Conservation (phyloP, 2,888 invertebrate species). For the Halictus quadricinctus region DNA sequence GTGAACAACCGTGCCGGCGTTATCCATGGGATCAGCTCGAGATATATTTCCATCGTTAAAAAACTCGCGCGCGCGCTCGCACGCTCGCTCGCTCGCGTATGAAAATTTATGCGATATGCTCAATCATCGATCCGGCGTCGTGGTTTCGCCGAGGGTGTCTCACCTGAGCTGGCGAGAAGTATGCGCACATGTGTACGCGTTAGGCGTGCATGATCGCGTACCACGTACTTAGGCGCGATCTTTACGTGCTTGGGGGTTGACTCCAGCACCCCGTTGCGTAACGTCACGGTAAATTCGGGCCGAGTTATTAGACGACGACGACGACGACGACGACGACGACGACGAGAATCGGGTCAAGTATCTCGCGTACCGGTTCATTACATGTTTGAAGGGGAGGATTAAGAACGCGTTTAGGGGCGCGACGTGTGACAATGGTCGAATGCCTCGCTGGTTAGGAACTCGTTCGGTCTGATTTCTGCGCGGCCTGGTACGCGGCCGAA, state of each 20-base stretch:
- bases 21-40: conserved; percentile 30
- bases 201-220: conserved; percentile 12
- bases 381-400: conserved; percentile 52
- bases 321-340: not conserved
- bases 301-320: conserved; percentile 57
- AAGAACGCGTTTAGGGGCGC: conserved; percentile 50
- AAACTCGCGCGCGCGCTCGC: conserved; percentile 13
- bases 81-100: conserved; percentile 15
- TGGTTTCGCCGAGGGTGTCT: conserved; percentile 22
- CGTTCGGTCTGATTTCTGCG: conserved; percentile 36
- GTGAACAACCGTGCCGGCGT: not conserved
- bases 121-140: conserved; percentile 28
- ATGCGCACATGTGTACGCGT: conserved; percentile 10
- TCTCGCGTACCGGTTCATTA: conserved; percentile 63
- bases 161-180: conserved; percentile 31
- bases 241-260: conserved; percentile 32
- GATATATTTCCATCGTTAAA: conserved; percentile 58
- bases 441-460: conserved; percentile 31
- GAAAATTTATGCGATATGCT: conserved; percentile 60
- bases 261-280: conserved; percentile 20
- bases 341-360: conserved; percentile 73
- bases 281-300: conserved; percentile 55
- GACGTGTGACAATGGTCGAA: conserved; percentile 41
- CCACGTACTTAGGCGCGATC: conserved; percentile 19
- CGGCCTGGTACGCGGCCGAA: not conserved